phyloP scores from a whole-genome alignment of 2,888 invertebrate genomes.

The Cerceris rybyensis region DNA sequence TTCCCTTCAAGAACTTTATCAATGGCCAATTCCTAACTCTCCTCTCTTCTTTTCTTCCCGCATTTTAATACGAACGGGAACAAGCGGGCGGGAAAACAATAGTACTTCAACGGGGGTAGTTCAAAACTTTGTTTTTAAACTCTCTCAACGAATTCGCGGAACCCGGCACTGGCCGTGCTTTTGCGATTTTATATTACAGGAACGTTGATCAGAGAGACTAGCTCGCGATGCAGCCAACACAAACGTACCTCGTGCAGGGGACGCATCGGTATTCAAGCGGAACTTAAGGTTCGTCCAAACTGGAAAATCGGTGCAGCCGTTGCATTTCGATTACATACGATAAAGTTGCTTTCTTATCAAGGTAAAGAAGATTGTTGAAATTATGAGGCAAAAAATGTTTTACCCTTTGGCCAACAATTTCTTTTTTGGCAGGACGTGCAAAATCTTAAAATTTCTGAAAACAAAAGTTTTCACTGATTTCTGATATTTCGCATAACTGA shows the following conservation, averaged over 20 bases:
- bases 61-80: constrained; percentile 58
- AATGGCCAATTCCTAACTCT: constrained; percentile 62
- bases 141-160: constrained; percentile 22
- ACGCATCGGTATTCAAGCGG: too few species aligned
- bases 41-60: constrained; percentile 45
- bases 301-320: too few species aligned
- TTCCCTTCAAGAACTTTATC: constrained; percentile 59
- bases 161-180: constrained; percentile 6
- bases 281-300: too few species aligned
- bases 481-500: too few species aligned
- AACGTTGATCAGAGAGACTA: constrained; percentile 18
- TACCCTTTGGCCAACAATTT: too few species aligned
- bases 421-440: too few species aligned
- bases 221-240: constrained; percentile 9
- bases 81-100: constrained; percentile 53
- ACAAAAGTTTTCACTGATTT: too few species aligned
- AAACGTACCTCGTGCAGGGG: background rate
- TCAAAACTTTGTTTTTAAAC: constrained; percentile 59
- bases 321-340: too few species aligned
- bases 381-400: too few species aligned
- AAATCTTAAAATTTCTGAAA: too few species aligned
- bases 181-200: constrained; percentile 26
- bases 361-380: too few species aligned
- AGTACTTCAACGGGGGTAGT: constrained; percentile 51
- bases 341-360: too few species aligned